Base-by-base conservation (phyloP, 2,113 vertebrate genomes). In the Epinephelus lanceolatus region DNA sequence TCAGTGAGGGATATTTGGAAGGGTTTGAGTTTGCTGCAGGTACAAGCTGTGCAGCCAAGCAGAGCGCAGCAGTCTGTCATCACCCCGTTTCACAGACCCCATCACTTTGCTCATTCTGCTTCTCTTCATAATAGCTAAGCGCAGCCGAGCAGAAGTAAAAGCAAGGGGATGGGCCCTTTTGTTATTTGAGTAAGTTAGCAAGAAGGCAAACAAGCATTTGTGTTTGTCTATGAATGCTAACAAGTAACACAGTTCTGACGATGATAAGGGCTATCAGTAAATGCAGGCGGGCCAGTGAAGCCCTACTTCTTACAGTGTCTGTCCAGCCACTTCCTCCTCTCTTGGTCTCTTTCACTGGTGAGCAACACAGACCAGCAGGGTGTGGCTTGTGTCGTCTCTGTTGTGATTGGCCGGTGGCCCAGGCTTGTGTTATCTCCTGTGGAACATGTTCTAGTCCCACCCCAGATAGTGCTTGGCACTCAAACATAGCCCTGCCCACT, bases 391-490 rank as follows among this genome's bases (percentile, higher is more conserved):
- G 81, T 88, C 67, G 14, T 89, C 84, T 83, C 85, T 86, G 88
- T 93, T 95, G 86, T 91, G 90, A 95, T 94, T 96, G 95, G 94
- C 90, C 63, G 45, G 19, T 53, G 51, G 87, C 93, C 90, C 81
- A 84, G 70, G 71, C 86, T 68, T 75, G 75, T 37, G 92, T 96
- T 97, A 98, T 98, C 97, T 75, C 93, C 96, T 94, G 95, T 95
- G 91, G 88, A 95, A 94, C 92, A 95, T 92, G 88, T 93, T 93
- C 93, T 93, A 94, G 95, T 96, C 95, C 96, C 96, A 96, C 96
- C 97, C 96, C 94, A 96, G 85, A 94, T 93, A 96, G 95, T 94
- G 96, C 95, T 95, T 96, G 96, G 95, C 93, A 95, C 93, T 92
- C 93, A 91, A 90, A 90, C 88, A 85, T 87, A 51, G 78, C 89